phyloP scores from a whole-genome alignment of 2,113 vertebrate genomes.

The Canis aureus region DNA sequence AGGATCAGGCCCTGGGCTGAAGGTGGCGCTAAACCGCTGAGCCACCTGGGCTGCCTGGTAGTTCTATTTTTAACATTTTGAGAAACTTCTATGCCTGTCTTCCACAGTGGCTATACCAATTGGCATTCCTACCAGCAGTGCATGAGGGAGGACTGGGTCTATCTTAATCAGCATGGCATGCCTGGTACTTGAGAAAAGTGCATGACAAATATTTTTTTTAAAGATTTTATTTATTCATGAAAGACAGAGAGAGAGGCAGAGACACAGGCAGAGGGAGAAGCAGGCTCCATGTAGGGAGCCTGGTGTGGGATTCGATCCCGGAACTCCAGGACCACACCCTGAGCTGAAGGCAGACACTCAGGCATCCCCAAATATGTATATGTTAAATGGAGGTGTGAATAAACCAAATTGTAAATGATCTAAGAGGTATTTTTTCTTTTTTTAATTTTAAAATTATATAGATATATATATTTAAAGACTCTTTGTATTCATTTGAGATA shows the following conservation, averaged over 20 bases:
- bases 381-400: slow-evolving; percentile 19
- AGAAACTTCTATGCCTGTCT: neutral
- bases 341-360: too few relatives aligned
- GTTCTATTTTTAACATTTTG: neutral
- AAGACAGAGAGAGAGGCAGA: too few relatives aligned
- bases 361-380: neutral
- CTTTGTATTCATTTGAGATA: too few relatives aligned
- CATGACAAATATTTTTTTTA: neutral
- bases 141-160: neutral
- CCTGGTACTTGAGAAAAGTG: neutral
- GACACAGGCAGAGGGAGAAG: too few relatives aligned
- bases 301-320: too few relatives aligned
- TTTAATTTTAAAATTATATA: too few relatives aligned
- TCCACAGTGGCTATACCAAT: neutral
- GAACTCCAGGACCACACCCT: too few relatives aligned
- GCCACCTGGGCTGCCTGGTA: neutral
- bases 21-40: neutral
- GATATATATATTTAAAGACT: too few relatives aligned
- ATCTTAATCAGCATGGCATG: neutral
- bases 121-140: neutral
- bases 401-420: neutral
- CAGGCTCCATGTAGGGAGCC: too few relatives aligned
- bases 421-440: neutral
- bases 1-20: neutral
- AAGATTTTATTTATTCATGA: too few relatives aligned